phyloP scores from a whole-genome alignment of 1,140 invertebrate genomes.

The Conus betulinus region DNA sequence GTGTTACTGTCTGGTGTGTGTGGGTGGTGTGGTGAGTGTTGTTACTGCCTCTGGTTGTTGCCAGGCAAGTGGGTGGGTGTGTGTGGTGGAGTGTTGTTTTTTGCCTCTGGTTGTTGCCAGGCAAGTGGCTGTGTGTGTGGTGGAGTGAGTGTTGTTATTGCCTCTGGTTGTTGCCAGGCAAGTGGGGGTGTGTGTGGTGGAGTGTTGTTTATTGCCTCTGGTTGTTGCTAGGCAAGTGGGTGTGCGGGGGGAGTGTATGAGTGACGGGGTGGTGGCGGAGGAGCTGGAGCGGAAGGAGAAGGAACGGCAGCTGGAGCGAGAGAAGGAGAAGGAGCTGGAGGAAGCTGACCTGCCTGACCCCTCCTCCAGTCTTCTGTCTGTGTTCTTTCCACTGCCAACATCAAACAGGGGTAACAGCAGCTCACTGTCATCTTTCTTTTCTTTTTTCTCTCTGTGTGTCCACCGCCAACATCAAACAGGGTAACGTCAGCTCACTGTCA shows the following conservation, averaged over 20 bases:
- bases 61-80: background rate
- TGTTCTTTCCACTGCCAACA: background rate
- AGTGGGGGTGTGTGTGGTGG: background rate
- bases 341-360: background rate
- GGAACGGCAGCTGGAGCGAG: background rate
- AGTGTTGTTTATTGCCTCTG: background rate
- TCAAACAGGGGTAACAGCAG: background rate
- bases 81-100: no score
- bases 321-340: background rate
- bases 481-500: no score
- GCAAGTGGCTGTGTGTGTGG: background rate
- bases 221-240: conserved; percentile 51
- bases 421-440: no score
- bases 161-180: background rate
- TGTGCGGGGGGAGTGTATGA: conserved; percentile 50
- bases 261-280: conserved; percentile 42
- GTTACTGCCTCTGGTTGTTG: no score
- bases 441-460: no score
- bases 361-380: background rate
- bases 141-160: background rate
- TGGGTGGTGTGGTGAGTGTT: no score
- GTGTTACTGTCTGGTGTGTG: no score
- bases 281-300: conserved; percentile 36
- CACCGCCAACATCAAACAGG: no score
- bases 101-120: background rate